phyloP scores from a whole-genome alignment of 2,797 vertebrate species.

The Protonibea diacanthus region DNA sequence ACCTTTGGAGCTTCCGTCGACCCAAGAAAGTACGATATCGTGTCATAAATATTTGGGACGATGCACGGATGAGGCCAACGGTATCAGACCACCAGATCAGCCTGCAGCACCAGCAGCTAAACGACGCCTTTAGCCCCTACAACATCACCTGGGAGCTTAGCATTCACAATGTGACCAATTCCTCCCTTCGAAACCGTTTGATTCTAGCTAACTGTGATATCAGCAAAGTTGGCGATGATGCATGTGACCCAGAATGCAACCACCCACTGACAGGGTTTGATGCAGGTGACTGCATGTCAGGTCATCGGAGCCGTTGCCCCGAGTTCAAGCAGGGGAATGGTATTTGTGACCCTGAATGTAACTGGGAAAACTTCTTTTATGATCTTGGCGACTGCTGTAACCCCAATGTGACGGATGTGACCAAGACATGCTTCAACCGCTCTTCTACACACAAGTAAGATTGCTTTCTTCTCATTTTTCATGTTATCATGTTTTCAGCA shows the following conservation, averaged over 20 bases:
- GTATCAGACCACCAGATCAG: slow-evolving; percentile 95
- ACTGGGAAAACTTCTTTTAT: slow-evolving; percentile 92
- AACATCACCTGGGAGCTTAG: slow-evolving; percentile 98
- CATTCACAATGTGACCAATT: slow-evolving; percentile 93
- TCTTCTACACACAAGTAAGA: slow-evolving; percentile 95
- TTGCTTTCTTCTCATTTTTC: slow-evolving; percentile 29
- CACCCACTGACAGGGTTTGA: slow-evolving; percentile 95
- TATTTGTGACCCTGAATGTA: slow-evolving; percentile 95
- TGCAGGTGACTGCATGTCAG: slow-evolving; percentile 91
- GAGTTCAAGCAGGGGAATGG: slow-evolving; percentile 91
- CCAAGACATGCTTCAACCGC: slow-evolving; percentile 97
- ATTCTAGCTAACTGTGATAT: slow-evolving; percentile 98
- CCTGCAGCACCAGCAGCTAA: slow-evolving; percentile 94
- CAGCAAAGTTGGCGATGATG: slow-evolving; percentile 93
- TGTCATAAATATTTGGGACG: slow-evolving; percentile 93
- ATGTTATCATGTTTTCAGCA: slow-evolving; percentile 28
- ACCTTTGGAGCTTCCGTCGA: slow-evolving; percentile 89
- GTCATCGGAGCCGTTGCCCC: slow-evolving; percentile 85
- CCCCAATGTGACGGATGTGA: slow-evolving; percentile 95
- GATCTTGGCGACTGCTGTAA: slow-evolving; percentile 97
- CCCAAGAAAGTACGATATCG: slow-evolving; percentile 94
- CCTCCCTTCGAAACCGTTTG: slow-evolving; percentile 92
- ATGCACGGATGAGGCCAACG: slow-evolving; percentile 87
- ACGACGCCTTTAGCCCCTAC: slow-evolving; percentile 92
- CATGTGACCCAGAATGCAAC: slow-evolving; percentile 95